Base-by-base conservation (phyloP, 2,888 invertebrate species). In the Microplitis deprimator region DNA sequence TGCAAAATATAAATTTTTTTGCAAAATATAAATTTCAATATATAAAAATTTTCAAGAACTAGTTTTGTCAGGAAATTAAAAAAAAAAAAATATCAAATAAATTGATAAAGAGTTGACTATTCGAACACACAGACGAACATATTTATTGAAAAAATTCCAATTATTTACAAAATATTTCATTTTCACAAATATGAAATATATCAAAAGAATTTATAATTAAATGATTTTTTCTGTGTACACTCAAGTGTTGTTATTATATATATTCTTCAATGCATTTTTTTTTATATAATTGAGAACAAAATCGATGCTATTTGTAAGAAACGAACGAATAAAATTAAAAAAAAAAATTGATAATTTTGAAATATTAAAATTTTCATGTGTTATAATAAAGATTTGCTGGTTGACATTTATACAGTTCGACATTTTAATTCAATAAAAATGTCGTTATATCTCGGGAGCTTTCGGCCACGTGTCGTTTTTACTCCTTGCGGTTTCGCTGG, bases 351-450 rank as follows among this genome's bases (percentile, higher is more conserved):
- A 50, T 13, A 50, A 50, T 50, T 50, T 5, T 13, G 50, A 50
- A 50, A 50, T 13, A 13, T 50, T 50, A 3, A 13, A 3, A 4
- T 29, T 29, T 29, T 20, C 20, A 2, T 29, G 4, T 29, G 3
- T 29, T 2, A 2, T 4, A 29, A 4, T 29, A 29, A 5, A 8
- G 3, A 50, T 13, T 50, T 50, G 8, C 8, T 13, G 5, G 13
- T 50, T 50, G 50, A 50, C 50, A 3, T 50, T 1, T 50, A 50
- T 50, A 50, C 8, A 62, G 20, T 62, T 62, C 20, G 62, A 62
- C 16, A 20, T 62, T 17, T 17, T 62, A 17, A 62, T 62, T 16
- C 62, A 62, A 62, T 62, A 16, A n/a, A 62, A 62, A 62, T 62
- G 20, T 7, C 16, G 16, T 62, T 62, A 62, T 16, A 62, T 62